phyloP scores from a whole-genome alignment of 2,797 vertebrate species.

The Pampus argenteus region DNA sequence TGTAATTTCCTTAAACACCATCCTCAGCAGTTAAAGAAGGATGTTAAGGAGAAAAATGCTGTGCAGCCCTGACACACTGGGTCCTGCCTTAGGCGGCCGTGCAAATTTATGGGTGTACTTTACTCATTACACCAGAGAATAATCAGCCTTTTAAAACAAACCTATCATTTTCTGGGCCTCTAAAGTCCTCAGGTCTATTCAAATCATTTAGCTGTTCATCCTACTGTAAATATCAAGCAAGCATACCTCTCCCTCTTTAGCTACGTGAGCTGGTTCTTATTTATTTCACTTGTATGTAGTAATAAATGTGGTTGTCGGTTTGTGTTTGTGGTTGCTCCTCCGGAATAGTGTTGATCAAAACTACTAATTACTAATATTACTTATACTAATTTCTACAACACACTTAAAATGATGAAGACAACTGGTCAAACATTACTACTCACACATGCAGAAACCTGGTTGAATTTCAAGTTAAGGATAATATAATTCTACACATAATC shows the following conservation, averaged over 20 bases:
- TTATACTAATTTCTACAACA: no score
- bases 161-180: conserved; percentile 62
- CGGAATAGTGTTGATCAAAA: conserved; percentile 8
- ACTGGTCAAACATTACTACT: background rate
- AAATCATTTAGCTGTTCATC: conserved; percentile 34
- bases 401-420: no score
- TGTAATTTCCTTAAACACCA: conserved; percentile 81
- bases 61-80: conserved; percentile 61
- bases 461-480: background rate
- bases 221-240: conserved; percentile 24
- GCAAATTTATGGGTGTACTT: conserved; percentile 75
- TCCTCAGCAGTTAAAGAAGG: conserved; percentile 68
- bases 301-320: background rate
- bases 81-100: conserved; percentile 62
- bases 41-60: conserved; percentile 67
- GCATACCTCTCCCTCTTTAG: background rate
- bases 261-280: conserved; percentile 14
- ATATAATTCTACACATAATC: background rate
- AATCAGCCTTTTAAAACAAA: conserved; percentile 81
- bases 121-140: conserved; percentile 74
- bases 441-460: background rate
- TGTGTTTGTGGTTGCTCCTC: conserved; percentile 6
- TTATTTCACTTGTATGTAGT: conserved; percentile 11
- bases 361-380: no score
- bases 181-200: conserved; percentile 56